Percentiles rank a stretch among this genome's conserved stretches.
These are phyloP conservation scores for Onychomys leucogaster DNA, from an alignment of 2,797 vertebrate species.

Conservation along the genomic window DNA sequence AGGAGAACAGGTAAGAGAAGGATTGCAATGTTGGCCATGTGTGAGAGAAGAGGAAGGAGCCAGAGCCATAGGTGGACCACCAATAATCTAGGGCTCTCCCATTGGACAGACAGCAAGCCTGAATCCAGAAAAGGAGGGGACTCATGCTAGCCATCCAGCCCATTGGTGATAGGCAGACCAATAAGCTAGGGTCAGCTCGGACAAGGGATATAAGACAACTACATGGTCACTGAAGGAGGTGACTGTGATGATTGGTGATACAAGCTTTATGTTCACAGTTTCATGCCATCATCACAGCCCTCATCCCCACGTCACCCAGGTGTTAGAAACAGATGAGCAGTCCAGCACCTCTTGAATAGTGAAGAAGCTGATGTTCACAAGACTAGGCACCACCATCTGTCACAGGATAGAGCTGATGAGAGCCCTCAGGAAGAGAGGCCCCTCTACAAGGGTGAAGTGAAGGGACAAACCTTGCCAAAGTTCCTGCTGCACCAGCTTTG, in stretches of 20 bases:
- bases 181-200: background rate
- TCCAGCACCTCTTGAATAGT: background rate
- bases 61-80: accelerated
- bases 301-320: background rate
- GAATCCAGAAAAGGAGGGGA: background rate
- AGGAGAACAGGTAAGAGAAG: background rate
- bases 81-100: background rate
- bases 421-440: background rate
- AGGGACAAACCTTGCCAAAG: background rate
- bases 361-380: accelerated
- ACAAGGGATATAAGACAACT: background rate
- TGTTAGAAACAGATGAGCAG: background rate
- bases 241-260: accelerated
- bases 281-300: background rate
- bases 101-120: background rate
- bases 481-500: background rate
- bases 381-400: background rate
- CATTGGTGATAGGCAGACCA: background rate
- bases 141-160: background rate
- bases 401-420: too few species aligned
- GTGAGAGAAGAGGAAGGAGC: background rate
- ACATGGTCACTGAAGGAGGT: accelerated
- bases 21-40: accelerated
- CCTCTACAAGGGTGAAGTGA: accelerated
- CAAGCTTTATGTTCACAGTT: accelerated